phyloP scores from a whole-genome alignment of 2,888 invertebrate genomes.

The Dasysyrphus albostriatus region DNA sequence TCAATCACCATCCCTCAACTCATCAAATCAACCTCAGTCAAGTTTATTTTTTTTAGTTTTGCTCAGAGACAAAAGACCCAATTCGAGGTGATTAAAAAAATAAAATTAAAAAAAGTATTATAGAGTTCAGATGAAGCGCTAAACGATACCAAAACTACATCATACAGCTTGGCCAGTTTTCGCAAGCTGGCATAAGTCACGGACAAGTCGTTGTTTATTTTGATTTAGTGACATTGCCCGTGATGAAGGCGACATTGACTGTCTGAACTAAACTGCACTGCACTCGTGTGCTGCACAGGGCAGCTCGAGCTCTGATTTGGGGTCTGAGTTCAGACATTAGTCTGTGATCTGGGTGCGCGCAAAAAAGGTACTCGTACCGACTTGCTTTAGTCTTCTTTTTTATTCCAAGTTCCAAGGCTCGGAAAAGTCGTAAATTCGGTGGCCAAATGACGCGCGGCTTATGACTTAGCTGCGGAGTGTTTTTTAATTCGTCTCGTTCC shows the following conservation, averaged over 20 bases:
- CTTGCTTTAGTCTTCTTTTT: slow-evolving; percentile 11
- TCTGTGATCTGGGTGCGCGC: slow-evolving; percentile 70
- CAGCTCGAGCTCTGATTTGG: slow-evolving; percentile 50
- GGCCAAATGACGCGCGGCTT: slow-evolving; percentile 71
- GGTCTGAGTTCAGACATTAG: slow-evolving; percentile 60
- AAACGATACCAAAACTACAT: slow-evolving; percentile 50
- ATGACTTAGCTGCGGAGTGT: slow-evolving; percentile 52
- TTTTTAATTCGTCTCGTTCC: slow-evolving; percentile 69
- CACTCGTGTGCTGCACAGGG: slow-evolving; percentile 60
- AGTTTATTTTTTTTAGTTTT: slow-evolving; percentile 15
- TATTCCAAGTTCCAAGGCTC: slow-evolving; percentile 46
- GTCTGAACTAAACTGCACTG: slow-evolving; percentile 39
- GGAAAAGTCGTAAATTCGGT: slow-evolving; percentile 72
- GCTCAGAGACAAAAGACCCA: slow-evolving; percentile 66
- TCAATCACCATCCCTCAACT: slow-evolving; percentile 44
- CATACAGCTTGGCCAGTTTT: slow-evolving; percentile 77
- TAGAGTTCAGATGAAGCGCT: slow-evolving; percentile 73
- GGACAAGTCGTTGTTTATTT: slow-evolving; percentile 79
- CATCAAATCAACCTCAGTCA: slow-evolving; percentile 48
- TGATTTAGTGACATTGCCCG: slow-evolving; percentile 80
- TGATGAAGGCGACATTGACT: slow-evolving; percentile 82
- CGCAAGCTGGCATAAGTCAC: slow-evolving; percentile 83
- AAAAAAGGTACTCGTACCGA: slow-evolving; percentile 47
- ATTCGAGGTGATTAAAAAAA: slow-evolving; percentile 67
- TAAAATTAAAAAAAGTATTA: slow-evolving; percentile 40